phyloP scores from a whole-genome alignment of 2,113 vertebrate genomes.

The Hiodon tergisus region DNA sequence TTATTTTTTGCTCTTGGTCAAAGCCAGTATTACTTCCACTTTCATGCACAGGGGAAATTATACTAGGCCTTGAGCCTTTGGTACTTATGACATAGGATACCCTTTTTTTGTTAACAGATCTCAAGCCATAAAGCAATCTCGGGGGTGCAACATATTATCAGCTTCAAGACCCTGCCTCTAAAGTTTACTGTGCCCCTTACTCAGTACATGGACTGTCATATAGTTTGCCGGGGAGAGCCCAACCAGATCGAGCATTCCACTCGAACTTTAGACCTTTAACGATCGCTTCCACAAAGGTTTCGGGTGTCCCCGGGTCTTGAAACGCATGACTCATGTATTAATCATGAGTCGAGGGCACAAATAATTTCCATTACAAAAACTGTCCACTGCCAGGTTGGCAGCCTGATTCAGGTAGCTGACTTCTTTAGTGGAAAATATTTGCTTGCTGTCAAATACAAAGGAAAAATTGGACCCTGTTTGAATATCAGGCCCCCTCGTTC shows the following conservation, averaged over 20 bases:
- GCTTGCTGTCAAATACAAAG: not conserved
- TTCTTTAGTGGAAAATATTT: conserved; percentile 1
- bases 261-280: not conserved
- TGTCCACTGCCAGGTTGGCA: not conserved
- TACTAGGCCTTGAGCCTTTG: too few relatives aligned
- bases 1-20: too few relatives aligned
- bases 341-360: conserved; percentile 12
- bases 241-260: not conserved
- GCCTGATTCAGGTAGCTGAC: conserved; percentile 7
- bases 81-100: too few relatives aligned
- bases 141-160: too few relatives aligned
- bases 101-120: too few relatives aligned
- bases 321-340: conserved; percentile 4
- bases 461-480: not conserved
- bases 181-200: too few relatives aligned
- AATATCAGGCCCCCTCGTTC: conserved; percentile 4
- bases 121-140: too few relatives aligned
- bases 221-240: too few relatives aligned
- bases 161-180: too few relatives aligned
- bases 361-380: conserved; percentile 12
- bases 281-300: not conserved
- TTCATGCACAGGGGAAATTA: too few relatives aligned
- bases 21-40: too few relatives aligned
- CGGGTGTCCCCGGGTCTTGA: not conserved
- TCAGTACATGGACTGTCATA: too few relatives aligned